Conservation (phyloP, 2,113 vertebrate species). For the Mirza zaza region DNA sequence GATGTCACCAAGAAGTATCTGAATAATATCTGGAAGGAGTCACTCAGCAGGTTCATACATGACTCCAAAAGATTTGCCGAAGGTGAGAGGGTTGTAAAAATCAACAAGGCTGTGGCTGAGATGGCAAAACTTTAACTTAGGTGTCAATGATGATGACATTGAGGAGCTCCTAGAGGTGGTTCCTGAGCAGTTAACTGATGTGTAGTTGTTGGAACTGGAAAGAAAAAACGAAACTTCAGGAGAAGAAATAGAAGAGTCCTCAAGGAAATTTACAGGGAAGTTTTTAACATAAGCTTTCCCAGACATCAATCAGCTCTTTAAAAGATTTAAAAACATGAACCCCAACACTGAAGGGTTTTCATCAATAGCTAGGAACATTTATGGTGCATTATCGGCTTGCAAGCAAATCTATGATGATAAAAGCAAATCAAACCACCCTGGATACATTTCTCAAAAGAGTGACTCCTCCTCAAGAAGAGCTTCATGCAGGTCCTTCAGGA, state of each 20-base stretch:
- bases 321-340: neutral
- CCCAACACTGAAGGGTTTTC: neutral
- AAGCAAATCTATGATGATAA: neutral
- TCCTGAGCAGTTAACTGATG: neutral
- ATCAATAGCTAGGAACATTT: neutral
- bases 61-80: neutral
- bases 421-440: neutral
- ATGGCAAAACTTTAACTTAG: neutral
- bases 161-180: neutral
- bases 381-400: neutral
- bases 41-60: neutral
- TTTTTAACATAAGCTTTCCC: neutral
- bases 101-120: neutral
- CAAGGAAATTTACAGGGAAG: neutral
- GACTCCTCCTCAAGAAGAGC: too few relatives aligned
- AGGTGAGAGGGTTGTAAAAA: neutral
- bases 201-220: neutral
- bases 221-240: neutral
- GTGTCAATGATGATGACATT: neutral
- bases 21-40: neutral
- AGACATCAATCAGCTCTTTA: neutral
- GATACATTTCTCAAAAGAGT: neutral
- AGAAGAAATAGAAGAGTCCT: neutral
- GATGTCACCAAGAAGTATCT: neutral
- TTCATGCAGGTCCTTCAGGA: neutral